Conservation (phyloP, 2,888 invertebrate species). For the Polietes domitor region DNA sequence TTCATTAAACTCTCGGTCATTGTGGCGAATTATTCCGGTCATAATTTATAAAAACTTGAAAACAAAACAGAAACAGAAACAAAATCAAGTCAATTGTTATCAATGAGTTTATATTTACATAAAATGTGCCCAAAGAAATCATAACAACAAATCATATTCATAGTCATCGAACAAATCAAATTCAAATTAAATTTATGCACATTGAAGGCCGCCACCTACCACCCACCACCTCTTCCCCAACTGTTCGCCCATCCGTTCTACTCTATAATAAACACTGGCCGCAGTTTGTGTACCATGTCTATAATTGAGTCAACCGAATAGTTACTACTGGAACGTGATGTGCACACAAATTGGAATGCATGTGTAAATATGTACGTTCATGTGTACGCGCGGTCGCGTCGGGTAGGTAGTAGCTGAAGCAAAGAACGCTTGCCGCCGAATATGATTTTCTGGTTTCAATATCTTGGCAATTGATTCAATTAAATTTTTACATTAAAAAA, state of each 20-base stretch:
- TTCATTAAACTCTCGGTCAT: slow-evolving; percentile 10
- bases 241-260: background rate
- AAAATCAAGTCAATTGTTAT: slow-evolving; percentile 6
- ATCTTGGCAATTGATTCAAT: slow-evolving; percentile 55
- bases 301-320: slow-evolving; percentile 29
- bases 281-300: slow-evolving; percentile 28
- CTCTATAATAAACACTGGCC: background rate
- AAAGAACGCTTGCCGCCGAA: background rate
- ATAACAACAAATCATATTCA: slow-evolving; percentile 31
- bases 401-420: background rate
- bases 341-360: slow-evolving; percentile 44
- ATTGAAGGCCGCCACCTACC: slow-evolving; percentile 24
- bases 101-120: slow-evolving; percentile 1
- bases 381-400: background rate
- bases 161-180: slow-evolving; percentile 25
- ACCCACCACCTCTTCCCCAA: background rate
- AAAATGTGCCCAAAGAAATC: slow-evolving; percentile 20
- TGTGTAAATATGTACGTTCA: slow-evolving; percentile 21
- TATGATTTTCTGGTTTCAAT: slow-evolving; percentile 21
- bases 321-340: slow-evolving; percentile 56
- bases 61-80: background rate
- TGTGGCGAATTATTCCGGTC: slow-evolving; percentile 13
- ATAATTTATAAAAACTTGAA: slow-evolving; percentile 6
- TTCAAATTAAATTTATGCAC: slow-evolving; percentile 38
- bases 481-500: slow-evolving; percentile 43